A percentile compares a stretch with the other conserved stretches of the same genome.
Conservation (phyloP, 2,113 vertebrate species). For the Catharus minimus region DNA sequence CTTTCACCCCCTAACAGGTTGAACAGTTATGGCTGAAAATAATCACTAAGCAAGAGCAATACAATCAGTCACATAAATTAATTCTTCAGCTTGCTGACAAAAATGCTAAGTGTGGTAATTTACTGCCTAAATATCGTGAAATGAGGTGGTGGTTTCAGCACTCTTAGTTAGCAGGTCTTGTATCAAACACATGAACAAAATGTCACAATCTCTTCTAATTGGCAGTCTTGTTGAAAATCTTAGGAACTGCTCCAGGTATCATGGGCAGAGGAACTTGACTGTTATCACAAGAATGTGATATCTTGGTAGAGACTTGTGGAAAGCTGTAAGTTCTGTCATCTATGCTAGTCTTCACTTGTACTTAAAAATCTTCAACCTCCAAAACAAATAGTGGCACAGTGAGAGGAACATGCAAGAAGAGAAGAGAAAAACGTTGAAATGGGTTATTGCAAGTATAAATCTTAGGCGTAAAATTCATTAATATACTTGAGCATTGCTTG, state of each 20-base stretch:
- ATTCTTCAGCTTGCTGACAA: conserved; percentile 13
- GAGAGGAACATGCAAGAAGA: neutral
- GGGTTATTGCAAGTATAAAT: neutral
- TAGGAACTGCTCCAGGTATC: neutral
- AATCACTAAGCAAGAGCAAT: neutral
- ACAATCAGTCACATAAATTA: neutral
- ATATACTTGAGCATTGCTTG: neutral
- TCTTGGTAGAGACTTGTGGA: neutral
- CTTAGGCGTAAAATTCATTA: neutral
- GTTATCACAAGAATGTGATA: neutral
- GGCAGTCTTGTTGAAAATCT: neutral
- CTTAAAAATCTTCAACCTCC: neutral
- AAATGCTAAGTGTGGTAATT: conserved; percentile 19
- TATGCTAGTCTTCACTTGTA: neutral
- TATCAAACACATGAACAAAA: neutral
- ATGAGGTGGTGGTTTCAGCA: neutral
- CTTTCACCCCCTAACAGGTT: neutral
- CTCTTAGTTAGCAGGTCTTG: neutral
- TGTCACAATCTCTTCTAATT: neutral
- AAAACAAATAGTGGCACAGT: neutral
- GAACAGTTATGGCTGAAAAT: neutral
- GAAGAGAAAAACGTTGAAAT: neutral
- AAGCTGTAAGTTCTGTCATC: neutral
- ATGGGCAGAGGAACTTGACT: neutral
- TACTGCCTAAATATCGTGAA: conserved; percentile 5